phyloP scores from a whole-genome alignment of 2,888 invertebrate species.

The Hecatera dysodea region DNA sequence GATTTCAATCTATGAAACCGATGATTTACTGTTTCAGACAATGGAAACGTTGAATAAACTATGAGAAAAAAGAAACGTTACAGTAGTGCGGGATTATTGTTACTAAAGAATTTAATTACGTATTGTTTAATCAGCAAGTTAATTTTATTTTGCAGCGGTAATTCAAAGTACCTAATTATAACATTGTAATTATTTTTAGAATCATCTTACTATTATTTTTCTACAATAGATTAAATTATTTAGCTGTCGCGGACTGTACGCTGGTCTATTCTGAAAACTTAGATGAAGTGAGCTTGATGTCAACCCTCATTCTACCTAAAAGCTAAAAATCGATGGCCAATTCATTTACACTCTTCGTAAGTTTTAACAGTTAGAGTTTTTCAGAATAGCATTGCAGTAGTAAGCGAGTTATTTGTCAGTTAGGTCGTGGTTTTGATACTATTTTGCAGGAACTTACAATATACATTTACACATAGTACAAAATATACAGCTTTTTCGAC shows the following conservation, averaged over 20 bases:
- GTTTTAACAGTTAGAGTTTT: too few relatives aligned
- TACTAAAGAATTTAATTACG: background rate
- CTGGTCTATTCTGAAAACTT: too few relatives aligned
- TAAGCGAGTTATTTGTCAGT: too few relatives aligned
- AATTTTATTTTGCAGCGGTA: background rate
- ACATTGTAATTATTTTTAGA: background rate
- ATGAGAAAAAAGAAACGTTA: conserved; percentile 27
- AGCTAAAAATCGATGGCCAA: too few relatives aligned
- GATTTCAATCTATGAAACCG: conserved; percentile 81
- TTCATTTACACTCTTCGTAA: too few relatives aligned
- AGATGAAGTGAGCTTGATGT: too few relatives aligned
- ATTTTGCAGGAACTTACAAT: background rate
- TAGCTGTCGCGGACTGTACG: too few relatives aligned
- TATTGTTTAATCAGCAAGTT: background rate
- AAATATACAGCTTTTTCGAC: background rate
- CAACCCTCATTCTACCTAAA: too few relatives aligned
- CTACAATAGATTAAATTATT: too few relatives aligned
- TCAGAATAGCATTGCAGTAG: too few relatives aligned
- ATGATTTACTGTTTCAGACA: conserved; percentile 71
- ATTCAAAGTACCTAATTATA: background rate
- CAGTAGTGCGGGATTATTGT: background rate
- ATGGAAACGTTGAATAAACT: conserved; percentile 59
- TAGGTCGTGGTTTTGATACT: background rate
- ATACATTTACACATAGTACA: background rate
- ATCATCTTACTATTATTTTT: too few relatives aligned